phyloP scores from a whole-genome alignment of 2,888 invertebrate species.

The Drosophila neoperkinsi region DNA sequence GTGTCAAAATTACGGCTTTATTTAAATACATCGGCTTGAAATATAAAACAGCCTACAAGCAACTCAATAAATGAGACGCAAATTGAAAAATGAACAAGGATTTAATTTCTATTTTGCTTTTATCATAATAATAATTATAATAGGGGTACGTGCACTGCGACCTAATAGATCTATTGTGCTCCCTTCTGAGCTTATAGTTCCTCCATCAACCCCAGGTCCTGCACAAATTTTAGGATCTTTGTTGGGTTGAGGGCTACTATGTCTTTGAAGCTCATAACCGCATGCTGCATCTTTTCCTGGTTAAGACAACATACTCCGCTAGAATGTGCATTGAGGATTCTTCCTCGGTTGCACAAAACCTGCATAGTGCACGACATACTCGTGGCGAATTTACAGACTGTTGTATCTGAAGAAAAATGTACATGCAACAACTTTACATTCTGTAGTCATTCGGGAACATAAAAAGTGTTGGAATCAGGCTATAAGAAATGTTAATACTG shows the following conservation, averaged over 20 bases:
- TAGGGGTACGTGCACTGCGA: no score
- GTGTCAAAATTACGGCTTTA: background rate
- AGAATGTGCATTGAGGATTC: no score
- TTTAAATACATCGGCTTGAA: background rate
- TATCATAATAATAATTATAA: background rate
- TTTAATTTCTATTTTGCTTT: background rate
- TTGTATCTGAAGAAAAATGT: background rate
- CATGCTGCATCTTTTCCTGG: no score
- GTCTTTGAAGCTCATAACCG: no score
- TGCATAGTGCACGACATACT: background rate
- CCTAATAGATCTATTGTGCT: no score
- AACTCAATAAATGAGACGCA: background rate
- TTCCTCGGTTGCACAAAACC: no score
- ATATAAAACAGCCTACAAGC: no score
- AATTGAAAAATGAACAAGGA: background rate
- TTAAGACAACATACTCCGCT: no score
- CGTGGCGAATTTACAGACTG: background rate
- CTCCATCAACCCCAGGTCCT: no score
- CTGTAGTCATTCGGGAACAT: background rate
- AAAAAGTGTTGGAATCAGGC: background rate
- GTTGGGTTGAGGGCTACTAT: no score
- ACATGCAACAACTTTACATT: background rate
- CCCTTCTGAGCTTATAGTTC: no score
- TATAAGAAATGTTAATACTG: fast-evolving
- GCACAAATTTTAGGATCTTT: no score